These are phyloP conservation scores for Pluvianellus socialis DNA, from an alignment of 2,113 vertebrate species.

Conservation along the genomic window DNA sequence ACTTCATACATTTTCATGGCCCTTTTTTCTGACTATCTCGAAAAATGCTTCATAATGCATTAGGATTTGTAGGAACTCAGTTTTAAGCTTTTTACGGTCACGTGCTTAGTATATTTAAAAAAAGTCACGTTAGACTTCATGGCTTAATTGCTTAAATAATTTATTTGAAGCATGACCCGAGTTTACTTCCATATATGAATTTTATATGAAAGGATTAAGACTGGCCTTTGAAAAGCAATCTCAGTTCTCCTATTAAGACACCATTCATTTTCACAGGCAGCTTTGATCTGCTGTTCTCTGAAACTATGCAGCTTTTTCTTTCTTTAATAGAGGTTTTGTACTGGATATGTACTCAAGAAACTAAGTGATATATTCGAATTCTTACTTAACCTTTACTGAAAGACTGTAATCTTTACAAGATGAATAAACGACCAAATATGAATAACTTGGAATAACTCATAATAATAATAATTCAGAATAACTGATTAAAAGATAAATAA, in stretches of 20 bases:
- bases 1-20: not conserved
- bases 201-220: conserved; percentile 55
- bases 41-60: not conserved
- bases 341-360: not conserved
- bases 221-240: conserved; percentile 38
- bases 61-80: not conserved
- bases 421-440: not conserved
- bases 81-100: conserved; percentile 2
- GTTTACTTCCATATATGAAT: conserved; percentile 51
- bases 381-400: not conserved
- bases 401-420: not conserved
- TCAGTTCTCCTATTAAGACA: not conserved
- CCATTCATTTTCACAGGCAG: not conserved
- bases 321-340: not conserved
- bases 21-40: not conserved
- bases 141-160: conserved; percentile 33
- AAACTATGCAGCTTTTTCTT: conserved; percentile 11
- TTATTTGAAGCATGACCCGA: conserved; percentile 22
- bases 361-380: not conserved
- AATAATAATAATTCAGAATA: not conserved
- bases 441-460: not conserved
- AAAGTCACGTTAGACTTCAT: not conserved
- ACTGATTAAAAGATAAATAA: not conserved
- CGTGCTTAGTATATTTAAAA: conserved; percentile 8
- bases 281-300: conserved; percentile 47